phyloP scores from a whole-genome alignment of 2,888 invertebrate species.

The Metellina segmentata region DNA sequence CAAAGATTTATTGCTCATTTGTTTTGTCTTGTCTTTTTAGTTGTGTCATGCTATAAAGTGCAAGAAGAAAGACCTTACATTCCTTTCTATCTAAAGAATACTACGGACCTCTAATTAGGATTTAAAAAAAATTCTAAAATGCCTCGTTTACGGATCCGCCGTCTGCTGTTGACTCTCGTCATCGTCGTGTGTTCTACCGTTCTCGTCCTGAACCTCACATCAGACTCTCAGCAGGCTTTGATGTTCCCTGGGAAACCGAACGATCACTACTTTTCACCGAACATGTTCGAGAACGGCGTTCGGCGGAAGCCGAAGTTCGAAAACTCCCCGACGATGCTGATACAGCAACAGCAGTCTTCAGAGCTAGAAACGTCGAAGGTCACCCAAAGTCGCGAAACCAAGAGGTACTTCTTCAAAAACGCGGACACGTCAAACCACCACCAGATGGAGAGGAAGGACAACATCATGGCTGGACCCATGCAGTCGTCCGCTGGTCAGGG shows the following conservation, averaged over 20 bases:
- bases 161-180: constrained; percentile 71
- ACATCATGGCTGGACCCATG: constrained; percentile 62
- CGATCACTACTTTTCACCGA: constrained; percentile 44
- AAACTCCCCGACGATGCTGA: constrained; percentile 21
- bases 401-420: constrained; percentile 4
- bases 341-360: constrained; percentile 22
- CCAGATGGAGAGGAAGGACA: constrained; percentile 62
- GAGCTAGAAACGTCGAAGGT: constrained; percentile 15
- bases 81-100: background rate
- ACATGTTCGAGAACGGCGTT: constrained; percentile 34
- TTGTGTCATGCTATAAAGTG: background rate
- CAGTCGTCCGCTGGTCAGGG: constrained; percentile 11
- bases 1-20: too few species aligned
- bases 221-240: constrained; percentile 63
- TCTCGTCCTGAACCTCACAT: constrained; percentile 65
- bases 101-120: background rate
- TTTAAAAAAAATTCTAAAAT: constrained; percentile 8
- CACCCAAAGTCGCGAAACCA: constrained; percentile 1
- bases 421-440: constrained; percentile 48
- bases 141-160: constrained; percentile 73
- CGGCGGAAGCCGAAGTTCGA: constrained; percentile 72
- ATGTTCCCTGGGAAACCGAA: constrained; percentile 38
- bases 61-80: too few species aligned
- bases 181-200: constrained; percentile 59
- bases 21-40: background rate